Base-by-base conservation (phyloP, 2,113 vertebrate species). In the Sardina pilchardus region DNA sequence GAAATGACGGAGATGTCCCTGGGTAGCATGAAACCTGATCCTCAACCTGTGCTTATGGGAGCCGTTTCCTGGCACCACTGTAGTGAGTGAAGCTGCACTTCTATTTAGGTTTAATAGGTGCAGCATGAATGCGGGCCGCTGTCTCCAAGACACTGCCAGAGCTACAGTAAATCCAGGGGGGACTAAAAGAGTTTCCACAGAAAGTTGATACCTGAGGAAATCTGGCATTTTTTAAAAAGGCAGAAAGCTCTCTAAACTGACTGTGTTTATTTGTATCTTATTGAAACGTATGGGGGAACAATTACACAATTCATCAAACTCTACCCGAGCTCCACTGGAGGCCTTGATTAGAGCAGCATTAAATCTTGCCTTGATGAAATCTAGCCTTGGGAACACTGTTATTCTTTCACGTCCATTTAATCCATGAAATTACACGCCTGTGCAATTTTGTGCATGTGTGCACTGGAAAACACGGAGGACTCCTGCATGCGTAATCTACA, bases 191-290 rank as follows among this genome's bases (percentile, higher is more conserved):
- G 10, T 78, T 78, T 78, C 71, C 10, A 78, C 3, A 16, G 71
- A 78, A 78, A 78, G 30, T 34, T 78, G 71, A 59, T 78, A 78
- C 71, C 30, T 36, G 26, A 78, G 71, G 71, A 78, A 78, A 78
- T 78, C 26, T 78, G 71, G 10, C 71, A 36, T 78, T 36, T 78
- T 78, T 78, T 78, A 36, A 78, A 78, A 26, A 78, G 34, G 71
- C 30, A 19, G 39, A 42, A 63, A 63, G 53, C 56, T 67, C 42
- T 67, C 3, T 48, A 14, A 82, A 82, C 47, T 82, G 81, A 82
- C 63, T 82, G 43, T 87, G 81, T 88, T 88, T 85, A 85, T 85
- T 83, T 81, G 82, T 56, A 81, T 81, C 59, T 53, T 78, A 78
- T 36, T 78, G 48, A 42, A 56, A 56, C 24, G 78, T 87, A 81